Evolutionary conservation across 1,140 invertebrate species (phyloP).

Genomic region (Drosophila insularis): DNA sequence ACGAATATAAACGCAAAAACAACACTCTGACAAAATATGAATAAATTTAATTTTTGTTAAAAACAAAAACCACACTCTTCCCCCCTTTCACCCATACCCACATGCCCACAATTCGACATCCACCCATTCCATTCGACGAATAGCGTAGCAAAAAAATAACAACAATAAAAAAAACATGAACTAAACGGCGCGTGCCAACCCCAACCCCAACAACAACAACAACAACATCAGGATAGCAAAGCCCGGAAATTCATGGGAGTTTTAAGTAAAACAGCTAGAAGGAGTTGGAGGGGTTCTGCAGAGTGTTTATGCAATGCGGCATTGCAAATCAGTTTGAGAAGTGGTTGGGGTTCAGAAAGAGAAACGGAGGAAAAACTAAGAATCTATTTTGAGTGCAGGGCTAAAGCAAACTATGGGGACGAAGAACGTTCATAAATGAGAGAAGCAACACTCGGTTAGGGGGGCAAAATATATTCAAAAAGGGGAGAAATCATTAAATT

Average conservation of each 20-base stretch:
- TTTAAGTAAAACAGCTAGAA: not conserved
- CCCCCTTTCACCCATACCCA: too few relatives aligned
- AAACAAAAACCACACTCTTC: conserved; percentile 8
- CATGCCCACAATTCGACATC: too few relatives aligned
- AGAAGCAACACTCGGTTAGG: not conserved
- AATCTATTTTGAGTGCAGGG: conserved; percentile 13
- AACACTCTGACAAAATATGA: conserved; percentile 37
- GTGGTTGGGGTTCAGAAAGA: too few relatives aligned
- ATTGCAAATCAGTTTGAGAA: conserved; percentile 41
- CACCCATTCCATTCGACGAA: too few relatives aligned
- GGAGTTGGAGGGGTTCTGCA: not conserved
- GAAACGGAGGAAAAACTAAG: not conserved
- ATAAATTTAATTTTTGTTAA: conserved; percentile 55
- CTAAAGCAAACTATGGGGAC: not conserved
- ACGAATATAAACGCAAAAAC: conserved; percentile 26
- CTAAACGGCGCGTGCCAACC: conserved; percentile 40
- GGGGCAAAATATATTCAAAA: not conserved
- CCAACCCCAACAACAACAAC: not conserved
- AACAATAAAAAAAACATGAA: conserved; percentile 10
- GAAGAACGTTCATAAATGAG: not conserved
- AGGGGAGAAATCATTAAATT: not conserved
- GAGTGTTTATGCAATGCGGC: conserved; percentile 21
- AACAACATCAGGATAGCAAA: conserved; percentile 2
- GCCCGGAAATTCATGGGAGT: conserved; percentile 46
- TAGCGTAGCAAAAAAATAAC: conserved; percentile 2